Evolutionary conservation across 2,797 vertebrate species (phyloP).

Genomic region (Crypturellus tataupa): DNA sequence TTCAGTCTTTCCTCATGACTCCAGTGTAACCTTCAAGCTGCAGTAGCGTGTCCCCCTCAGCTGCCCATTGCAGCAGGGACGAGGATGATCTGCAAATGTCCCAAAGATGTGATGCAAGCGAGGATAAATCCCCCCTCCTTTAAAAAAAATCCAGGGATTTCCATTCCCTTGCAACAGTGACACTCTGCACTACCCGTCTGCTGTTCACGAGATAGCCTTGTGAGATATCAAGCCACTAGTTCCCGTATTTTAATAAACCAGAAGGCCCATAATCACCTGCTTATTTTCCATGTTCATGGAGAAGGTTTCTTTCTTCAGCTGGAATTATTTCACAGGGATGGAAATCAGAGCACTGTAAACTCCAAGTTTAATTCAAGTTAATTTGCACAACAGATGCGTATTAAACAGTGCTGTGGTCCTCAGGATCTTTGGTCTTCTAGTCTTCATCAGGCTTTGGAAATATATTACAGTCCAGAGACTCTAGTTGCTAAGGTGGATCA

Average conservation of each 20-base stretch:
- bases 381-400: not conserved
- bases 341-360: not conserved
- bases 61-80: not conserved
- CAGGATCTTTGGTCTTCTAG: not conserved
- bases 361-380: too few relatives aligned
- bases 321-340: not conserved
- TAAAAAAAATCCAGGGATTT: not conserved
- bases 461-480: not conserved
- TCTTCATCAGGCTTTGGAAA: not conserved
- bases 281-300: accelerated
- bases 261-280: not conserved
- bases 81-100: not conserved
- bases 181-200: not conserved
- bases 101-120: not conserved
- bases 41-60: not conserved
- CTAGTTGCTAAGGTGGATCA: not conserved
- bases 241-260: not conserved
- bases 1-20: not conserved
- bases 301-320: not conserved
- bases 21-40: constrained; percentile 47
- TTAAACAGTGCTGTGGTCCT: not conserved
- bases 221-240: not conserved
- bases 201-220: not conserved
- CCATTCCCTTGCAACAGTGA: not conserved
- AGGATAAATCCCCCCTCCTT: not conserved